Base-by-base conservation (phyloP, 1,140 invertebrate genomes). In the Geopemphigus sp. region DNA sequence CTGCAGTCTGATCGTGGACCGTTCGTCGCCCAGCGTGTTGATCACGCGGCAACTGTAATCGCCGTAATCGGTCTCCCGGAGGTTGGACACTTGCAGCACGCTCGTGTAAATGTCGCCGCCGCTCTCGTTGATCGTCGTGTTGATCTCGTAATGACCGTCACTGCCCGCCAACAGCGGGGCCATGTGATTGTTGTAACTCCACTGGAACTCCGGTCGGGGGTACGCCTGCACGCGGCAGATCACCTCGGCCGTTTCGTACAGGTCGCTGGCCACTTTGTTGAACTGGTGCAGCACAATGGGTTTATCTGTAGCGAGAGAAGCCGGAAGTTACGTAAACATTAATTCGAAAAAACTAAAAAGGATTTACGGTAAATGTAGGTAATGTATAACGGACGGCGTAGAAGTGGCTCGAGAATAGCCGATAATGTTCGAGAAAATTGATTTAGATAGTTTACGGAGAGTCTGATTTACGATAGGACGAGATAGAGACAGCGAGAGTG, bases 151-250 rank as follows among this genome's bases (percentile, higher is more conserved):
- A 83, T 94, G 92, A 0, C 91, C 92, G 82, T 94, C 93, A n/a
- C 91, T 92, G 14, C 92, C 92, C 1, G 88, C 87, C 81, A 92
- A 89, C 14, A 94, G 85, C 0, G 91, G 90, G 0, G 91, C 89
- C 0, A 88, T 86, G 83, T 93, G 93, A 0, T 89, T 90, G 10
- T 90, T 91, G 82, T 90, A 95, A 82, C 90, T 94, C 95, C 95
- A 97, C 83, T 96, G 93, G 85, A 97, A 96, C 83, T 94, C 93
- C 0, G 95, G 94, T 83, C 93, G 92, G 0, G 95, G 95, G 86
- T 94, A 97, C 0, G 95, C 94, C 84, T 95, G 93, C 4, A 97
- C 94, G 84, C 92, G 90, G 85, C 95, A 97, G 4, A 92, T 88
- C 14, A 97, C 91, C 84, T 94, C 90, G 0, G 94, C 95, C 0